Conservation (phyloP, 2,113 vertebrate species). For the Tauraco erythrolophus region DNA sequence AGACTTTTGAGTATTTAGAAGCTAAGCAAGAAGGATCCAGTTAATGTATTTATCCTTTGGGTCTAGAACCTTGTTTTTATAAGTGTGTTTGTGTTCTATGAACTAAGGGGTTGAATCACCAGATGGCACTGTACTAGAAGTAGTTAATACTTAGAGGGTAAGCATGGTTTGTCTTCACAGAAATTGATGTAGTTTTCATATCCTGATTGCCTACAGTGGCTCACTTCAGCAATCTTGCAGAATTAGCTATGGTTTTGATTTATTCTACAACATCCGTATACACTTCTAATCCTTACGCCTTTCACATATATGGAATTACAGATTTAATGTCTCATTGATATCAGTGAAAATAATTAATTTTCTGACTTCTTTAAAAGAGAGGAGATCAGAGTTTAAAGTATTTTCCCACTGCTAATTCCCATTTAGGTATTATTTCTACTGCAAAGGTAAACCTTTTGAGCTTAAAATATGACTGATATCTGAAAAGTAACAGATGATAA, state of each 20-base stretch:
- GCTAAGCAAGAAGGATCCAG: not conserved
- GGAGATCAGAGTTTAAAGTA: not conserved
- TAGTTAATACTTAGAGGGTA: not conserved
- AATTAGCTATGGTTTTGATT: conserved; percentile 48
- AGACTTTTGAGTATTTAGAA: not conserved
- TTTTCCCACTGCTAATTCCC: not conserved
- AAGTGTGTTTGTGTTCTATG: not conserved
- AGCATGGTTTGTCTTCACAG: not conserved
- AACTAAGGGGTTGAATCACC: not conserved
- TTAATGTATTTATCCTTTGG: not conserved
- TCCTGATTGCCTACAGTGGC: not conserved
- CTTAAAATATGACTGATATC: not conserved
- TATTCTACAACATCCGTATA: conserved; percentile 12
- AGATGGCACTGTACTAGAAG: not conserved
- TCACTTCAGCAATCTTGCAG: conserved; percentile 29
- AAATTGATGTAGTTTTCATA: conserved; percentile 44
- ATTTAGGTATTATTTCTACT: not conserved
- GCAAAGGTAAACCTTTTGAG: not conserved
- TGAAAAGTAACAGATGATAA: not conserved
- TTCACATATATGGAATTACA: conserved; percentile 31
- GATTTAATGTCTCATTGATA: conserved; percentile 35
- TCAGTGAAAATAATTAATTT: conserved; percentile 45
- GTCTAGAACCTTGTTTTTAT: not conserved
- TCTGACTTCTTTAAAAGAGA: conserved; percentile 14
- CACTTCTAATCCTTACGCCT: conserved; percentile 7